A percentile compares a stretch with the other conserved stretches of the same genome.
Conservation (phyloP, 1,140 invertebrate species). For the Chlorops oryzae region DNA sequence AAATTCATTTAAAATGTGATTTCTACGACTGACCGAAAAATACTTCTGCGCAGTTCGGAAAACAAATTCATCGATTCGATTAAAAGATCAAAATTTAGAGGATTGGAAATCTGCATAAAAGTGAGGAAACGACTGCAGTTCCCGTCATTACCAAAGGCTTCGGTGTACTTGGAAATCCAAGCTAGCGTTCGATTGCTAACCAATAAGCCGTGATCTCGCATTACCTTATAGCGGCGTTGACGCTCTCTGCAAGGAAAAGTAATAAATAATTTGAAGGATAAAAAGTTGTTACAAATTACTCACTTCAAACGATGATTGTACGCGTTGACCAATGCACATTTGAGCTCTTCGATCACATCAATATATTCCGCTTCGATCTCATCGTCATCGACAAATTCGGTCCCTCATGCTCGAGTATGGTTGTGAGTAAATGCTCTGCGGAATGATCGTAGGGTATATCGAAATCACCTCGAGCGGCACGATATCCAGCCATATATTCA, state of each 20-base stretch:
- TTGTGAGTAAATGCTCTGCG: constrained; percentile 65
- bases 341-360: constrained; percentile 53
- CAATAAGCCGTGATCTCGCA: constrained; percentile 74
- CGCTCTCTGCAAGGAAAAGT: constrained; percentile 54
- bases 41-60: constrained; percentile 60
- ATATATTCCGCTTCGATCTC: constrained; percentile 30
- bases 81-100: constrained; percentile 69
- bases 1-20: too few species aligned
- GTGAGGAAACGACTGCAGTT: constrained; percentile 58
- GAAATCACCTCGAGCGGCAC: constrained; percentile 81
- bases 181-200: constrained; percentile 60
- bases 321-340: constrained; percentile 52
- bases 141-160: constrained; percentile 28
- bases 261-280: not conserved
- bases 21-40: constrained; percentile 53
- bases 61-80: constrained; percentile 68
- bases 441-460: constrained; percentile 75
- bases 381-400: constrained; percentile 6
- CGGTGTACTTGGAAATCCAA: constrained; percentile 48
- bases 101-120: constrained; percentile 68
- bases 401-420: constrained; percentile 50
- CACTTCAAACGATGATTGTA: constrained; percentile 42
- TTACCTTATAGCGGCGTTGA: constrained; percentile 61
- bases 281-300: not conserved
- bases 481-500: constrained; percentile 70